Base-by-base conservation (phyloP, 2,113 vertebrate genomes). In the Eclectus roratus region DNA sequence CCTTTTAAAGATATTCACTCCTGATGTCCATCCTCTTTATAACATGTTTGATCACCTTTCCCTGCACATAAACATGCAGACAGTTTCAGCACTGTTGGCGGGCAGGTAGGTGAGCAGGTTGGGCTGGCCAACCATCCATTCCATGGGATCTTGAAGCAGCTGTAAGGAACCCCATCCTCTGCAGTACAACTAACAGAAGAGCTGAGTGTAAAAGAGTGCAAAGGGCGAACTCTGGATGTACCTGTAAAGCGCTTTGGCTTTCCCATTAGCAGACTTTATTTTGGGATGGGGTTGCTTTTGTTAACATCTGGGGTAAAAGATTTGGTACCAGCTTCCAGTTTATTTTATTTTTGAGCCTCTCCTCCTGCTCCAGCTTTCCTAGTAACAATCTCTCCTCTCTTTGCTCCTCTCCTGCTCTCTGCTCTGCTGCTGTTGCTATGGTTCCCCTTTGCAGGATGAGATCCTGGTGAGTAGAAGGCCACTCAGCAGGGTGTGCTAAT, bases 381-480 rank as follows among this genome's bases (percentile, higher is more conserved):
- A 98, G 98, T 98, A 98, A 98, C 94, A 96, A 97, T 98, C 89
- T 98, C 96, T 98, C 98, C 98, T 98, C 98, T 98, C 97, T 97
- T 97, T 97, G 97, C 96, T 97, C 82, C 95, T 98, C 97, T 98
- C 93, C 95, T 96, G 97, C 96, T 98, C 96, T 95, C 97, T 98
- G 97, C 97, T 97, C 98, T 97, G 95, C 98, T 98, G 97, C 97
- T 98, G 97, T 98, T 98, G 98, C 98, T 98, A 98, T 98, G 98
- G 98, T 98, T 98, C 98, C 98, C 96, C 98, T 98, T 98, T 98
- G 96, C 98, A 99, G 98, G 98, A 99, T 98, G 98, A 99, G 97
- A 98, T 98, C 98, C 98, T 99, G 98, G 98, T 99, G 98, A 99
- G 98, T 99, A 98, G 97, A 98, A 98, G 98, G 97, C 97, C 91